phyloP scores from a whole-genome alignment of 2,113 vertebrate genomes.

The Dicrurus megarhynchus region DNA sequence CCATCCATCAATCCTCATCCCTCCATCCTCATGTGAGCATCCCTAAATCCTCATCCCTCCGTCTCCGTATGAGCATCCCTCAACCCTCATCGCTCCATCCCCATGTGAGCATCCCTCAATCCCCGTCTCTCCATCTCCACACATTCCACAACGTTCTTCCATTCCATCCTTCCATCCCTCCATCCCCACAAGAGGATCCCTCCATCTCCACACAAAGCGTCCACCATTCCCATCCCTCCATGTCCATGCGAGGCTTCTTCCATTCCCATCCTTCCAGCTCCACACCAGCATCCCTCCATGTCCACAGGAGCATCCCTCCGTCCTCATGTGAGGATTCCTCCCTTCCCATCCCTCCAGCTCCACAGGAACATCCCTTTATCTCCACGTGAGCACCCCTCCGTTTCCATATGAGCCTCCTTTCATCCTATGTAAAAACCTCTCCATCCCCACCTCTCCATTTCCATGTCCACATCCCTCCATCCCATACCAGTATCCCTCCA shows the following conservation, averaged over 20 bases:
- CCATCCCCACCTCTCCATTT: background rate
- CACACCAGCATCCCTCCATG: no score
- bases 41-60: no score
- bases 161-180: background rate
- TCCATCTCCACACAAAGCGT: background rate
- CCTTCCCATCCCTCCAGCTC: background rate
- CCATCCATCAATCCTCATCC: no score
- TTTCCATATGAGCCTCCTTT: fast-evolving
- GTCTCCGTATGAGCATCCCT: no score
- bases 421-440: no score
- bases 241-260: background rate
- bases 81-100: no score
- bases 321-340: background rate
- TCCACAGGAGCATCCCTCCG: no score
- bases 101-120: fast-evolving
- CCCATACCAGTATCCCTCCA: background rate
- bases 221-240: background rate
- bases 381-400: background rate
- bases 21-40: no score
- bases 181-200: fast-evolving
- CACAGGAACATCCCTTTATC: background rate
- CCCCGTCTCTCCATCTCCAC: background rate
- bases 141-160: background rate
- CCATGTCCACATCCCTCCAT: fast-evolving
- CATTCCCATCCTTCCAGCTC: background rate